Conservation (phyloP, 2,888 invertebrate species). For the Caenorhabditis sp. region DNA sequence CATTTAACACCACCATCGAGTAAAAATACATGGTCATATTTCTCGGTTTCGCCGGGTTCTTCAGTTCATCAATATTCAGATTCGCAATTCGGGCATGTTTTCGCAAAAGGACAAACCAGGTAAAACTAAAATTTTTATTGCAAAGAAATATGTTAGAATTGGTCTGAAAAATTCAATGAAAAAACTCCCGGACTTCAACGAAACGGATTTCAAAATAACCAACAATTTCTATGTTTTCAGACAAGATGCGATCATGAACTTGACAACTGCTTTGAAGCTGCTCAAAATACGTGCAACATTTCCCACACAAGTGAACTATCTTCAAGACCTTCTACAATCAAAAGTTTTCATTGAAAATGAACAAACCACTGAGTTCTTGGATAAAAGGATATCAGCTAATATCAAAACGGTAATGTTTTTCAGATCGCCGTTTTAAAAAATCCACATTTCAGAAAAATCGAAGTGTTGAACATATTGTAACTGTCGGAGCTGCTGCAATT, state of each 20-base stretch:
- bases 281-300: constrained; percentile 96
- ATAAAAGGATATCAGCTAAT: constrained; percentile 85
- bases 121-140: constrained; percentile 69
- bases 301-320: constrained; percentile 84
- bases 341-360: constrained; percentile 85
- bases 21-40: constrained; percentile 99
- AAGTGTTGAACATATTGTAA: neutral
- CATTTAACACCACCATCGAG: constrained; percentile 97
- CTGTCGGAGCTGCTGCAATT: neutral
- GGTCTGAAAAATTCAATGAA: no score
- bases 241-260: constrained; percentile 74
- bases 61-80: constrained; percentile 98
- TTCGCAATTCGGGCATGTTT: constrained; percentile 98
- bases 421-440: no score
- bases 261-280: constrained; percentile 95
- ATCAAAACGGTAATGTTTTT: constrained; percentile 31
- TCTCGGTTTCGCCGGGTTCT: constrained; percentile 95
- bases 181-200: no score
- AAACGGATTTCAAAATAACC: no score
- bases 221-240: constrained; percentile 23
- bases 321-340: constrained; percentile 92
- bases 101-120: constrained; percentile 97
- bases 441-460: neutral
- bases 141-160: neutral
- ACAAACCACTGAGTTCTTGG: constrained; percentile 96